Evolutionary conservation across 2,888 invertebrate species (phyloP), one percentile per base, ranked within the genome.

Genomic region (Thecocarcelia acutangulata): DNA sequence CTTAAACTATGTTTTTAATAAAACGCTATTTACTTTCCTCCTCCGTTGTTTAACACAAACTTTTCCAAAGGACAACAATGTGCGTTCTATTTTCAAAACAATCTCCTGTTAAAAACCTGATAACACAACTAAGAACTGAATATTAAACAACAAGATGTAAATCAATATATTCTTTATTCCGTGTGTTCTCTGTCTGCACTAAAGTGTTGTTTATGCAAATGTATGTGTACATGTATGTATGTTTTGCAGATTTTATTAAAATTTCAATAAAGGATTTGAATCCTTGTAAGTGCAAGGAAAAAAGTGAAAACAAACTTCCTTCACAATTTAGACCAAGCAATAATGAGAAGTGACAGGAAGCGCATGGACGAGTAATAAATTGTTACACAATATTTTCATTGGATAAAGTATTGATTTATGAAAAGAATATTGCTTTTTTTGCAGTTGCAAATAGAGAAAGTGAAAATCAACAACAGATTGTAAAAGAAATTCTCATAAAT

Each of bases 221-320:
- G 42, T 28, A 17, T 21, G 19, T 50, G 12, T 37, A 15, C 58
- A 40, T 58, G 5, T 24, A 24, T 24, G 24, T 24, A 24, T 24
- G 24, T 24, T 24, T 24, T 15, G 13, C 11, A 12, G 28, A 58
- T 37, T 37, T 64, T 52, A 15, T 44, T 46, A 37, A 54, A 24
- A 48, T 59, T 66, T 42, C 56, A 58, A 75, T 46, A n/a, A n/a
- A 44, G 54, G 52, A 68, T 72, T 68, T 48, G 81, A 81, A 77
- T 74, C 81, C 81, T 81, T 81, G 69, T 69, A 81, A 81, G 68
- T 77, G 81, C 73, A 73, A 75, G 70, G 58, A 66, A 78, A 5
- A 61, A 63, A 40, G 28, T 33, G 33, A 33, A 69, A 77, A 77
- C 59, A 42, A 72, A 80, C 72, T 64, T 81, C 58, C 77, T 50